Base-by-base conservation (phyloP, 2,797 vertebrate species). In the Pempheris klunzingeri region DNA sequence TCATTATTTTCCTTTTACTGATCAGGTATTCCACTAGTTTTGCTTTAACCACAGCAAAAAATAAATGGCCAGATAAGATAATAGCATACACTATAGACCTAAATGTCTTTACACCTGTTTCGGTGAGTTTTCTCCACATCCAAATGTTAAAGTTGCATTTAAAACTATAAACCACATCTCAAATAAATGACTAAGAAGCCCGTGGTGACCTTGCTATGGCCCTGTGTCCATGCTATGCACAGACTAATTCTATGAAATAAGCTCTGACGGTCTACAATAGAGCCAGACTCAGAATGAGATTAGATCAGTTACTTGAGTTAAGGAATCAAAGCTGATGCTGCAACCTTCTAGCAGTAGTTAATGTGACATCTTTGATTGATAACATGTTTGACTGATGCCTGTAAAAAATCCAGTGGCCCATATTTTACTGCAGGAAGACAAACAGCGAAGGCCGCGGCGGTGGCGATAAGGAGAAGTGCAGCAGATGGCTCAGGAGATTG, bases 401-500 rank as follows among this genome's bases (percentile, higher is more conserved):
- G 43, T 63, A 46, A 60, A 82, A 82, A 64, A 57, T 38, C 14
- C 34, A 17, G 12, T 6, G 54, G 64, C 78, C 78, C 53, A 58
- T 80, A 73, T 82, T 85, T 71, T 30, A 52, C 39, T 10, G 60
- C 72, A 61, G 79, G 83, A 84, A 84, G 83, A 83, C 84, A 87
- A 91, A 90, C 89, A 89, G 63, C 5, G 64, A 70, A 63, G 86
- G 73, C 81, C n/a, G 13, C 3, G 54, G 68, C 7, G 79, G 64
- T 36, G 57, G 57, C 57, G 87, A 93, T 82, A 88, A 92, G 89
- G 71, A 88, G 83, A 71, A 20, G 68, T 49, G 20, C 81, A 69
- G 89, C 91, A 92, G 91, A 92, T 91, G 92, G 91, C 77, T 80
- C 85, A 62, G 87, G 86, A 87, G 90, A 92, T 86, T 72, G 87